A percentile compares a stretch with the other conserved stretches of the same genome.
phyloP scores from a whole-genome alignment of 1,140 invertebrate species.

The Mylabris phalerata region DNA sequence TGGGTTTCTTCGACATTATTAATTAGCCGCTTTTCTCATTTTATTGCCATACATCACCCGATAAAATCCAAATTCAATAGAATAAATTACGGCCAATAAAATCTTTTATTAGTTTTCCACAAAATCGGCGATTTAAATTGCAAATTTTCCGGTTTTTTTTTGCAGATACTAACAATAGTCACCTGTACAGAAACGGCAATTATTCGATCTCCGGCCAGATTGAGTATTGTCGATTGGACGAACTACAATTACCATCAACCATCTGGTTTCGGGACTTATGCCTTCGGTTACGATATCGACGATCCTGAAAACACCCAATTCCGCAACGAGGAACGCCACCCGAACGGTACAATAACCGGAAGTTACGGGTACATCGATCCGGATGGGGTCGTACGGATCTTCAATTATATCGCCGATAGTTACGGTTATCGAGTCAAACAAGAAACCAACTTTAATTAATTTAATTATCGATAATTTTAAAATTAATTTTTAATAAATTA shows the following conservation, averaged over 20 bases:
- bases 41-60: too few species aligned
- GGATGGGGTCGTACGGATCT: slow-evolving; percentile 51
- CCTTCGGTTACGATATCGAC: slow-evolving; percentile 61
- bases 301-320: slow-evolving; percentile 61
- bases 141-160: too few species aligned
- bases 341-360: slow-evolving; percentile 60
- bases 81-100: too few species aligned
- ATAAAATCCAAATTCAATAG: too few species aligned
- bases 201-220: slow-evolving; percentile 3
- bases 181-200: not conserved
- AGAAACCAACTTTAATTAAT: too few species aligned
- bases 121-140: too few species aligned
- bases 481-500: too few species aligned
- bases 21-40: too few species aligned
- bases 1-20: too few species aligned
- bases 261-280: slow-evolving; percentile 56
- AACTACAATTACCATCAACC: slow-evolving; percentile 36
- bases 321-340: slow-evolving; percentile 53
- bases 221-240: slow-evolving; percentile 33
- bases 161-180: not conserved
- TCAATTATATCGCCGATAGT: slow-evolving; percentile 55
- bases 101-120: too few species aligned
- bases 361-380: slow-evolving; percentile 61
- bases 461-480: too few species aligned
- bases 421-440: slow-evolving; percentile 49